Evolutionary conservation across 2,113 vertebrate species (phyloP).

Genomic region (Protomyctophum bolini): DNA sequence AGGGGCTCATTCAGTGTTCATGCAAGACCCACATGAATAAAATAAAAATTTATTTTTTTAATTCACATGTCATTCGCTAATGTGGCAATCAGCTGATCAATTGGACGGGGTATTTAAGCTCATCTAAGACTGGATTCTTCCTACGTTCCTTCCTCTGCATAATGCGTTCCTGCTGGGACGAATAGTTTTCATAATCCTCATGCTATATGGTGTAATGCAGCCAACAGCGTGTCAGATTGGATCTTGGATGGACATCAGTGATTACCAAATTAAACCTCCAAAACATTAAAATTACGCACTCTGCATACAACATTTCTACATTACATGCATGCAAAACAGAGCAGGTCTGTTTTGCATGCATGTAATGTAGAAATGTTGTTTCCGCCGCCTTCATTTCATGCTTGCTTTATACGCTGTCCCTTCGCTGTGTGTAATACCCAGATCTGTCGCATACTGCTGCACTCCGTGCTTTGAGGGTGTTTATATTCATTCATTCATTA

Average conservation of each 20-base stretch:
- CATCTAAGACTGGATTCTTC: too few species aligned
- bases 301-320: constrained; percentile 29
- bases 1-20: too few species aligned
- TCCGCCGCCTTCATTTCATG: constrained; percentile 41
- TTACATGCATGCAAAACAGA: too few species aligned
- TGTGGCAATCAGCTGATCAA: too few species aligned
- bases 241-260: constrained; percentile 2
- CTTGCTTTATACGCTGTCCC: constrained; percentile 28
- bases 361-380: neutral
- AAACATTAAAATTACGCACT: constrained; percentile 20
- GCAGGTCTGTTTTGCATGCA: constrained; percentile 27
- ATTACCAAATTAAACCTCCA: neutral
- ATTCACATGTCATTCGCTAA: too few species aligned
- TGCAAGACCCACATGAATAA: too few species aligned
- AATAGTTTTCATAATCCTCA: too few species aligned
- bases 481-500: constrained; percentile 40
- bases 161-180: too few species aligned
- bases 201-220: neutral
- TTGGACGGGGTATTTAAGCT: too few species aligned
- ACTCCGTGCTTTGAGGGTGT: constrained; percentile 28
- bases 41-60: too few species aligned
- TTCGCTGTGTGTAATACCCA: constrained; percentile 20
- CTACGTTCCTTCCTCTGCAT: too few species aligned
- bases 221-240: neutral
- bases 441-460: constrained; percentile 1